These are phyloP conservation scores for Emberiza fucata DNA, from an alignment of 2,113 vertebrate genomes.

Conservation along the genomic window DNA sequence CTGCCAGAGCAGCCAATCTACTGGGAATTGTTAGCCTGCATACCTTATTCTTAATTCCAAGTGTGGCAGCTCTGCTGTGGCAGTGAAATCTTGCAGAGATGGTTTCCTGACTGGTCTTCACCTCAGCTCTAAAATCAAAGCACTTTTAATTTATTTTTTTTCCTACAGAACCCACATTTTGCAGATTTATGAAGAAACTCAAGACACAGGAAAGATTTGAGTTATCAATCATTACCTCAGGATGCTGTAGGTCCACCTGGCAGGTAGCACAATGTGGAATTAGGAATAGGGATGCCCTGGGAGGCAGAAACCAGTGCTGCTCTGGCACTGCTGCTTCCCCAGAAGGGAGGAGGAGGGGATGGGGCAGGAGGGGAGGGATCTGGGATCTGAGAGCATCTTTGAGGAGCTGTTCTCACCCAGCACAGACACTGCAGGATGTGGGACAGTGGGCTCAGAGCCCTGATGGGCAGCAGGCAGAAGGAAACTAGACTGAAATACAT, in stretches of 20 bases:
- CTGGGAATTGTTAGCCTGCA: neutral
- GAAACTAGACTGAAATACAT: neutral
- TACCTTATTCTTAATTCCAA: neutral
- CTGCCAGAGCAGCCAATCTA: neutral
- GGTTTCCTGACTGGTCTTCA: neutral
- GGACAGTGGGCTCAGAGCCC: neutral
- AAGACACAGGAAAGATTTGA: neutral
- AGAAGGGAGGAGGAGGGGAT: neutral
- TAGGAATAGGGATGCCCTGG: neutral
- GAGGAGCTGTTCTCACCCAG: neutral
- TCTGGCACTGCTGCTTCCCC: neutral
- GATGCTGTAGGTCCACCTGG: neutral
- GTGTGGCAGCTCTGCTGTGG: neutral
- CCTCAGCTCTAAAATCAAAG: neutral
- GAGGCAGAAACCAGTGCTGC: neutral
- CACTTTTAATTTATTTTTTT: fast-evolving
- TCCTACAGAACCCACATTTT: neutral
- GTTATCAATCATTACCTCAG: neutral
- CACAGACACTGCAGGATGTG: neutral
- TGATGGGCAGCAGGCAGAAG: neutral
- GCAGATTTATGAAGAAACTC: neutral
- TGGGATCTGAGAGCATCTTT: neutral
- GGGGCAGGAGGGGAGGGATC: neutral
- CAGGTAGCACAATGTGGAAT: neutral
- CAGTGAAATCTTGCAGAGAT: neutral